phyloP scores from a whole-genome alignment of 1,140 invertebrate species.

The Ceratosolen fusciceps region DNA sequence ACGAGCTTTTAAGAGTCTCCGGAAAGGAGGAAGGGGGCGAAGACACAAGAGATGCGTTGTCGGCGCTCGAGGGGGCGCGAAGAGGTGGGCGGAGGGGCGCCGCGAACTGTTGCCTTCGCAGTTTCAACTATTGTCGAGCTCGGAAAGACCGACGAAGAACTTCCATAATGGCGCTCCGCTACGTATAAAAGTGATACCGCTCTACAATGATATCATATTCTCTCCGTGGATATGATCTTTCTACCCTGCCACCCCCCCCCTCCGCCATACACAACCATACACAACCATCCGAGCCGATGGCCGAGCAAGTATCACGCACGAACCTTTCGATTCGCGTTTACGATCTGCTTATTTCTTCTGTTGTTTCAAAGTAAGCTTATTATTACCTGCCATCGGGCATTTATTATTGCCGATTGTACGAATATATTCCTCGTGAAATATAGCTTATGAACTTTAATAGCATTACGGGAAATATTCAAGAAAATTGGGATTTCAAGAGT shows the following conservation, averaged over 20 bases:
- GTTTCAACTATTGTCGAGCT: conserved; percentile 5
- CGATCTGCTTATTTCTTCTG: background rate
- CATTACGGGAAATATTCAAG: too few species aligned
- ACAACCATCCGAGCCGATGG: too few species aligned
- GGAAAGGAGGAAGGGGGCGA: conserved; percentile 1
- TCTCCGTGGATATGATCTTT: background rate
- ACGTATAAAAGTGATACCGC: conserved; percentile 38
- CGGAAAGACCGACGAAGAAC: background rate
- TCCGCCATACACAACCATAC: too few species aligned
- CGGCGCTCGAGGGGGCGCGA: background rate
- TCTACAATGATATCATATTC: conserved; percentile 1
- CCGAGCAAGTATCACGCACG: background rate
- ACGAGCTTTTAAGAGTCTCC: conserved; percentile 57
- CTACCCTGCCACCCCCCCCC: too few species aligned
- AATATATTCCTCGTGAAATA: too few species aligned
- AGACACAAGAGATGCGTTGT: background rate
- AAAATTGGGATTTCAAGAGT: too few species aligned
- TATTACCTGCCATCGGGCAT: background rate
- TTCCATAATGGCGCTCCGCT: conserved; percentile 27
- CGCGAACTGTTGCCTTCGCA: background rate
- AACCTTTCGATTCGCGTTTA: background rate
- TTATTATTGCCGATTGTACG: too few species aligned
- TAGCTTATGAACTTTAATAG: too few species aligned
- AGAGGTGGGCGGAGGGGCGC: too few species aligned
- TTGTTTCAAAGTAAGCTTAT: background rate